Evolutionary conservation across 2,113 vertebrate species (phyloP), one percentile per base, ranked within the genome.

Genomic region (Erythrolamprus reginae): DNA sequence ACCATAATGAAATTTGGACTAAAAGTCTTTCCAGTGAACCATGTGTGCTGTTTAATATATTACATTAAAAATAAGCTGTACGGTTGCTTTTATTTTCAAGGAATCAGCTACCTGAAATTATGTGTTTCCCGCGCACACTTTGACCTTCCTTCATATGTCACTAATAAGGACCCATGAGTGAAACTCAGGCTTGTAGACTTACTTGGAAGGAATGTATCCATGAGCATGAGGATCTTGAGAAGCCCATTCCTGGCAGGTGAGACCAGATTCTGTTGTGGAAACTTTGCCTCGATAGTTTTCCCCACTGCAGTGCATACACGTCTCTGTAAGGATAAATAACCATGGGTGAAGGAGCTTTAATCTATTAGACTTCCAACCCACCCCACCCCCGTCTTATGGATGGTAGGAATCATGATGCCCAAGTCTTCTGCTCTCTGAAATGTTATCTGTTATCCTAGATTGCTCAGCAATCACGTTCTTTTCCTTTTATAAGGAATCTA

Each of bases 271-370:
- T 33, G 99, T 99, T 90, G 89, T 97, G 19, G 98, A 97, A 88
- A 96, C 88, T 92, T 98, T 98, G 21, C 99, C 99, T 1, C 96
- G 97, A 88, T 99, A 99, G 87, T 98, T 93, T 95, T 99, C 99
- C 0, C 99, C 99, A 0, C 97, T 99, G 97, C 99, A 99, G 3
- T 97, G 93, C 84, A 99, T 98, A 50, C 99, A 99, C 15, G 98
- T 97, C 21, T 95, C 98, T 98, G 94, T 94, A 24, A 92, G 13
- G 89, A 0, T 89, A 91, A 61, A 48, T 4, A 26, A 47, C 10
- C 13, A 2, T 77, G 84, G 86, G 56, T 90, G 8, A 77, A 77
- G 10, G 17, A 90, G 52, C 9, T 70, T 90, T 52, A 24, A 45
- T 10, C 28, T 48, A 24, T 24, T 26, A 6, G 28, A 38, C 3